phyloP scores from a whole-genome alignment of 2,797 vertebrate genomes.

The Spea hammondii region DNA sequence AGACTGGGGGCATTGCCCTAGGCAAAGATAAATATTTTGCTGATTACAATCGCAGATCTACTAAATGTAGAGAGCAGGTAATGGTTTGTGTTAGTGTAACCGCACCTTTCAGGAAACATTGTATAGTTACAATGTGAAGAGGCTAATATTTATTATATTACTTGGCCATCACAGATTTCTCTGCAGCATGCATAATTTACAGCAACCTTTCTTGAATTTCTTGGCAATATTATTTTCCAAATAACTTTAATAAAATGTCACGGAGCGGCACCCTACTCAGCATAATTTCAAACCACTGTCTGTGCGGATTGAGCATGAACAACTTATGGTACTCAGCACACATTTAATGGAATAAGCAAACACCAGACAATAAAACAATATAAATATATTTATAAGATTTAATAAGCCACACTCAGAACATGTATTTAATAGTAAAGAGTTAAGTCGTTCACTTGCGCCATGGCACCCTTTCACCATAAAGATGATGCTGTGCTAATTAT shows the following conservation, averaged over 20 bases:
- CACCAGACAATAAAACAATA: neutral
- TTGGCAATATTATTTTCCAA: conserved; percentile 36
- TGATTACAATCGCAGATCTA: no score
- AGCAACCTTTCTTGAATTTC: conserved; percentile 3
- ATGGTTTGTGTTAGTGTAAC: conserved; percentile 16
- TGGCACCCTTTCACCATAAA: neutral
- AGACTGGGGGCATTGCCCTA: no score
- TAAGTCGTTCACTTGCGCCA: neutral
- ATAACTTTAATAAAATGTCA: conserved; percentile 19
- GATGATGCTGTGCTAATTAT: neutral
- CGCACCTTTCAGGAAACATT: conserved; percentile 1
- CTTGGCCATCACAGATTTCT: conserved; percentile 11
- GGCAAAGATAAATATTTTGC: no score
- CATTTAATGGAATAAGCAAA: neutral
- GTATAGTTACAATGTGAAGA: conserved; percentile 23
- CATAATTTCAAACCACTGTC: conserved; percentile 10
- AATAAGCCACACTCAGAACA: neutral
- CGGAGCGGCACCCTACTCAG: conserved; percentile 7
- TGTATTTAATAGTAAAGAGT: neutral
- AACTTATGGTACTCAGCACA: neutral
- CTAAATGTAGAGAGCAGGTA: no score
- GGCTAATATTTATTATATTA: neutral
- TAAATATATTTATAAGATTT: neutral
- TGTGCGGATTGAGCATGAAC: neutral
- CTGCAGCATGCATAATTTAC: neutral